A percentile compares a stretch with the other conserved stretches of the same genome.
Conservation (phyloP, 1,140 invertebrate genomes). For the Aphaenogaster floridana region DNA sequence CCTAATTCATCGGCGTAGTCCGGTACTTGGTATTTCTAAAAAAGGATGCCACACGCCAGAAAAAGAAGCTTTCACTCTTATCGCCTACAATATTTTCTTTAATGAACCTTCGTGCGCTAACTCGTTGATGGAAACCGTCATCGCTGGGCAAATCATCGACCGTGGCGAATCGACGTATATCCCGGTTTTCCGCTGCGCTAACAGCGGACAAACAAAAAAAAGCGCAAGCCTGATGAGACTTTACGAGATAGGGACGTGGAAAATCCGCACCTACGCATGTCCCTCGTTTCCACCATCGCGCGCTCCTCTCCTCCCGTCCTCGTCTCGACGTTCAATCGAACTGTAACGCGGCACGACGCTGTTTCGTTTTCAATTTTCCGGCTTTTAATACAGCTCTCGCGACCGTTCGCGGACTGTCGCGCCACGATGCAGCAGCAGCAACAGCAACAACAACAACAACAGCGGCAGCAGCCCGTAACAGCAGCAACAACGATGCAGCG, state of each 20-base stretch:
- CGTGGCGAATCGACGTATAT: slow-evolving; percentile 13
- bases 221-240: slow-evolving; percentile 54
- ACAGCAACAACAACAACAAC: background rate
- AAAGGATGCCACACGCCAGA: background rate
- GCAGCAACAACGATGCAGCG: background rate
- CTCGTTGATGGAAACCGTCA: slow-evolving; percentile 25
- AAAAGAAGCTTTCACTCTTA: slow-evolving; percentile 9
- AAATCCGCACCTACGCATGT: background rate
- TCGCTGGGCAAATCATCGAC: slow-evolving; percentile 11
- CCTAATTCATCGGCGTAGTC: background rate
- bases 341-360: slow-evolving; percentile 33
- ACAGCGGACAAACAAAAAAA: slow-evolving; percentile 40
- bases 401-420: slow-evolving; percentile 23
- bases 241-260: slow-evolving; percentile 38
- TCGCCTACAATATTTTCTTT: background rate
- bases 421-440: background rate
- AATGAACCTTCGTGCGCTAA: background rate
- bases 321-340: slow-evolving; percentile 52
- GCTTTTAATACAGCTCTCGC: slow-evolving; percentile 69
- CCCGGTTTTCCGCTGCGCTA: slow-evolving; percentile 46
- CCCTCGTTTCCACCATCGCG: background rate
- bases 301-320: background rate
- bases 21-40: background rate
- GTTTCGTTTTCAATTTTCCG: slow-evolving; percentile 75
- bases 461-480: background rate